A percentile compares a stretch with the other conserved stretches of the same genome.
Evolutionary conservation across 2,113 vertebrate species (phyloP).

Genomic region (Ophthalmolycus amberensis): DNA sequence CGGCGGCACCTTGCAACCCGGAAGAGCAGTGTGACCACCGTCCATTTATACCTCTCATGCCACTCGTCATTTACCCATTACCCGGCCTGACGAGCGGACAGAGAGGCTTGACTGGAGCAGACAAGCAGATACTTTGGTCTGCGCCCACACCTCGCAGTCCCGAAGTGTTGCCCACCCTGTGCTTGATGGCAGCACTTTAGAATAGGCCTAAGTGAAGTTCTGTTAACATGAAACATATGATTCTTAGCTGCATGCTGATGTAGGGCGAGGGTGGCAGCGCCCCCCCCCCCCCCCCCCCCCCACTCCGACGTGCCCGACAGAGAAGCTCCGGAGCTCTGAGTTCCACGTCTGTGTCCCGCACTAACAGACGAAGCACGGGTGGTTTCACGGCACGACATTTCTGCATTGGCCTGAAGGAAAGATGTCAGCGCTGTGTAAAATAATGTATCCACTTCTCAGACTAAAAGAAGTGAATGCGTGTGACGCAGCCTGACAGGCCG

Average conservation of each 20-base stretch:
- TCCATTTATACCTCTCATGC: constrained; percentile 38
- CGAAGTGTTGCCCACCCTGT: constrained; percentile 23
- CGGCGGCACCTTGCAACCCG: constrained; percentile 33
- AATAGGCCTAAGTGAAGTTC: background rate
- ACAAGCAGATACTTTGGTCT: constrained; percentile 50
- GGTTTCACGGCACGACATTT: constrained; percentile 54
- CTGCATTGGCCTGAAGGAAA: constrained; percentile 37
- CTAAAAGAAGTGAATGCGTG: constrained; percentile 28
- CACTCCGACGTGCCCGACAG: too few relatives aligned
- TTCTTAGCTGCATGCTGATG: background rate
- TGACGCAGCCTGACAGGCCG: constrained; percentile 46
- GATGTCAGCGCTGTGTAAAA: constrained; percentile 43
- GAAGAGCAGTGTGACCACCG: constrained; percentile 30
- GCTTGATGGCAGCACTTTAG: constrained; percentile 29
- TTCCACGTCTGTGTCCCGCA: background rate
- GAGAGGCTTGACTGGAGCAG: constrained; percentile 61
- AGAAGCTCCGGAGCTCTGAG: too few relatives aligned
- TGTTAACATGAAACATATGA: constrained; percentile 30
- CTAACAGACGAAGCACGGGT: constrained; percentile 28
- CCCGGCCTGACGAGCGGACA: constrained; percentile 43
- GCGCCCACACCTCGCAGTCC: constrained; percentile 7
- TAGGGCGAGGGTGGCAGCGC: background rate
- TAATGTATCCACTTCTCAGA: constrained; percentile 21
- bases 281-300: too few relatives aligned
- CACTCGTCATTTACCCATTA: constrained; percentile 61